phyloP scores from a whole-genome alignment of 2,888 invertebrate species.

The Parnassius apollo region DNA sequence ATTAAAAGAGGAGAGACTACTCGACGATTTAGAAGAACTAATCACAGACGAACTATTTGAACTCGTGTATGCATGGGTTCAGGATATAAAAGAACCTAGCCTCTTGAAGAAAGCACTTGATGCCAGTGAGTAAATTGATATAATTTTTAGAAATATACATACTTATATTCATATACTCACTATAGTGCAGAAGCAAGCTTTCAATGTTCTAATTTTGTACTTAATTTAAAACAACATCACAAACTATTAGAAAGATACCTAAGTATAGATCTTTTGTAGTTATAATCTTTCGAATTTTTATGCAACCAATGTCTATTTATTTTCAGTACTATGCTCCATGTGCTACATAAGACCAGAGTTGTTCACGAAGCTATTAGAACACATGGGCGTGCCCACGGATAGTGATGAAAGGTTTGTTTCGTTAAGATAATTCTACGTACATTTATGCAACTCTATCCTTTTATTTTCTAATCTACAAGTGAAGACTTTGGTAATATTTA shows the following conservation, averaged over 20 bases:
- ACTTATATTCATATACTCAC: no score
- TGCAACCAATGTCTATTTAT: not conserved
- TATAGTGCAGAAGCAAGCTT: no score
- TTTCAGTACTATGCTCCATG: constrained; percentile 88
- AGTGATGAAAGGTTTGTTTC: constrained; percentile 59
- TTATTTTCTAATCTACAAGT: no score
- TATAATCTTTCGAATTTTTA: not conserved
- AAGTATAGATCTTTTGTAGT: no score
- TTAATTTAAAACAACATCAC: no score
- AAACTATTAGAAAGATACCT: no score
- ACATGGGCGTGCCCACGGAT: constrained; percentile 83
- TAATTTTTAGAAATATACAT: not conserved
- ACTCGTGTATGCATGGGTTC: constrained; percentile 88
- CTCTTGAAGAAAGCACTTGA: constrained; percentile 92
- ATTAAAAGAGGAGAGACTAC: constrained; percentile 82
- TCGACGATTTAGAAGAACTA: constrained; percentile 84
- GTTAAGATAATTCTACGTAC: not conserved
- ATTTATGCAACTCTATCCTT: no score
- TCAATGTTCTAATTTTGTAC: no score
- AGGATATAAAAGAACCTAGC: constrained; percentile 84
- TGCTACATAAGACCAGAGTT: constrained; percentile 91
- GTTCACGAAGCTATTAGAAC: constrained; percentile 87
- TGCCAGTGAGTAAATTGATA: constrained; percentile 67
- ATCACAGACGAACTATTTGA: constrained; percentile 89
- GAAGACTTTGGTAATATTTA: no score